A percentile compares a stretch with the other conserved stretches of the same genome.
These are phyloP conservation scores for Chlorops oryzae DNA, from an alignment of 1,140 invertebrate genomes.

Conservation along the genomic window DNA sequence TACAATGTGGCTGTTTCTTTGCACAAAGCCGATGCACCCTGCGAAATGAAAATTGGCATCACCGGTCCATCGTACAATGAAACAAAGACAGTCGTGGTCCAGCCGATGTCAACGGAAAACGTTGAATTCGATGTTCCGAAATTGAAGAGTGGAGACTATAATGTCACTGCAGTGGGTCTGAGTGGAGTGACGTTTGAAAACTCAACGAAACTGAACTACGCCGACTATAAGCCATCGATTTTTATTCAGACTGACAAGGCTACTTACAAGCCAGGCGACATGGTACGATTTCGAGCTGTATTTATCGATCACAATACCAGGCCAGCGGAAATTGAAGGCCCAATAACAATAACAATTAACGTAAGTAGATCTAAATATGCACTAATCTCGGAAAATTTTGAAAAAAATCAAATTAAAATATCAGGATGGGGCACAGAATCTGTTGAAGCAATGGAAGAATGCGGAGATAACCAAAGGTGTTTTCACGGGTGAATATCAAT, in stretches of 20 bases:
- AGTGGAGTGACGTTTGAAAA: conserved; percentile 69
- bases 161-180: conserved; percentile 63
- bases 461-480: conserved; percentile 67
- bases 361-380: conserved; percentile 3
- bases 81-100: conserved; percentile 60
- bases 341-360: conserved; percentile 23
- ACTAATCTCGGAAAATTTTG: too few species aligned
- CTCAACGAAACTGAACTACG: conserved; percentile 64
- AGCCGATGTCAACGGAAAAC: conserved; percentile 63
- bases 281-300: conserved; percentile 79
- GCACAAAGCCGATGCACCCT: conserved; percentile 55
- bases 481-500: conserved; percentile 68
- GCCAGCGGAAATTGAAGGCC: conserved; percentile 50
- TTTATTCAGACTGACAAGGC: conserved; percentile 93
- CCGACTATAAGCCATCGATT: conserved; percentile 81
- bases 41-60: conserved; percentile 64
- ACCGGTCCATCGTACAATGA: conserved; percentile 64
- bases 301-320: conserved; percentile 69
- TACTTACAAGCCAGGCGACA: conserved; percentile 84
- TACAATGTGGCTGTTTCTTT: conserved; percentile 74
- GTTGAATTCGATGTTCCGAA: conserved; percentile 62
- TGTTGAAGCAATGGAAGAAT: conserved; percentile 70
- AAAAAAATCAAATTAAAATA: neutral
- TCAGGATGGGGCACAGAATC: conserved; percentile 32
- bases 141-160: conserved; percentile 68